A percentile compares a stretch with the other conserved stretches of the same genome.
phyloP scores from a whole-genome alignment of 2,797 vertebrate genomes.

The Poeciliopsis infans region DNA sequence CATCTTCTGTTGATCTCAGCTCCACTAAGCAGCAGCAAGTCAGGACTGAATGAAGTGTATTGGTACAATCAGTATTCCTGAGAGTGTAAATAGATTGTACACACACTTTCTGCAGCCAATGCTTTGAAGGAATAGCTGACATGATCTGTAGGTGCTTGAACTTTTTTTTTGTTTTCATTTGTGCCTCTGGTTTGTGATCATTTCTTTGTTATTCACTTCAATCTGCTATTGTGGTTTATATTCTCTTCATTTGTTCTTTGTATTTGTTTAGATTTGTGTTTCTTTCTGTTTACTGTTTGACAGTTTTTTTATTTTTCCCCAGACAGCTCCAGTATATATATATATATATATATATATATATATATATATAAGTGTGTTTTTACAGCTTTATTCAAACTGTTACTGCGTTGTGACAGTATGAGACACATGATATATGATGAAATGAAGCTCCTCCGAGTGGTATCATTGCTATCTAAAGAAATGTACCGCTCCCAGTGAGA shows the following conservation, averaged over 20 bases:
- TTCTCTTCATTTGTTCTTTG: background rate
- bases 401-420: too few species aligned
- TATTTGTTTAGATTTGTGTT: background rate
- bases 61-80: conserved; percentile 6
- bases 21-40: conserved; percentile 37
- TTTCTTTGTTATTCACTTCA: background rate
- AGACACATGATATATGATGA: too few species aligned
- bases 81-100: background rate
- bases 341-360: too few species aligned
- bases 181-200: background rate
- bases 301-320: too few species aligned
- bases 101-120: background rate
- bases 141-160: background rate
- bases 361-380: too few species aligned
- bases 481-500: too few species aligned
- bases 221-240: background rate
- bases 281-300: background rate
- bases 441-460: too few species aligned
- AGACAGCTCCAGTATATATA: background rate
- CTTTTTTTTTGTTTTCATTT: background rate
- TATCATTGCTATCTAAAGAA: too few species aligned
- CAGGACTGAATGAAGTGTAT: conserved; percentile 42
- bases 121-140: background rate
- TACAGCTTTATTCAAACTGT: too few species aligned
- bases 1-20: conserved; percentile 71